Conservation (phyloP, 2,888 invertebrate genomes). For the Diploptera punctata region DNA sequence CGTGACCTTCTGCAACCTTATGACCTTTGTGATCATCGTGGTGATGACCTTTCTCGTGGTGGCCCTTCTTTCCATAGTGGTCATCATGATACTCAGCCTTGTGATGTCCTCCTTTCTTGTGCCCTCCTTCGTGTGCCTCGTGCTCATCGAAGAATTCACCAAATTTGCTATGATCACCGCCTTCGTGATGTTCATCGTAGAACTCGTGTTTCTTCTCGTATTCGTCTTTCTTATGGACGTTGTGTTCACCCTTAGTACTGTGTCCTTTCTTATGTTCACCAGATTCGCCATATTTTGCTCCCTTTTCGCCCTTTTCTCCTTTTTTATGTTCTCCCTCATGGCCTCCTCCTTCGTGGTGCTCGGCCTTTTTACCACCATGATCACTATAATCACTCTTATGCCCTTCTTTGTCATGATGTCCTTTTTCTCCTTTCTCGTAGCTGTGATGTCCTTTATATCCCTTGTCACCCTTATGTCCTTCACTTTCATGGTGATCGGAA, state of each 20-base stretch:
- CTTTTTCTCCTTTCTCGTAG: conserved; percentile 67
- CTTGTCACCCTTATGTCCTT: conserved; percentile 68
- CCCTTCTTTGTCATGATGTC: conserved; percentile 71
- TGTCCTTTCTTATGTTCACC: conserved; percentile 76
- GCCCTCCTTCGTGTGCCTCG: conserved; percentile 55
- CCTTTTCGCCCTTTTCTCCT: conserved; percentile 57
- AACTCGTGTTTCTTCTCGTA: conserved; percentile 78
- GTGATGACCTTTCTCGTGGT: conserved; percentile 63
- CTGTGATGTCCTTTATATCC: conserved; percentile 70
- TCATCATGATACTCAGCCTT: conserved; percentile 60
- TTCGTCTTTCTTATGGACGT: conserved; percentile 76
- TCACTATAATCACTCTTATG: conserved; percentile 70
- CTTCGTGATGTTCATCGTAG: conserved; percentile 76
- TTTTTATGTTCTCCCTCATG: conserved; percentile 57
- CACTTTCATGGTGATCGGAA: conserved; percentile 61
- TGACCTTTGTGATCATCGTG: conserved; percentile 57
- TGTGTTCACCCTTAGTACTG: conserved; percentile 76
- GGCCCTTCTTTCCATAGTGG: conserved; percentile 63
- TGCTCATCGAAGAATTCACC: conserved; percentile 66
- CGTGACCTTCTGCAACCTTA: conserved; percentile 62
- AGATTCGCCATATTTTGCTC: conserved; percentile 61
- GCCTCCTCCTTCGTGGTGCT: conserved; percentile 60
- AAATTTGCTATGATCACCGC: conserved; percentile 68
- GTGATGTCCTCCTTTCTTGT: conserved; percentile 53
- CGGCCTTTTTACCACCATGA: conserved; percentile 66